Evolutionary conservation across 2,797 vertebrate genomes (phyloP), one percentile per base, ranked within the genome.

Genomic region (Nasua narica): DNA sequence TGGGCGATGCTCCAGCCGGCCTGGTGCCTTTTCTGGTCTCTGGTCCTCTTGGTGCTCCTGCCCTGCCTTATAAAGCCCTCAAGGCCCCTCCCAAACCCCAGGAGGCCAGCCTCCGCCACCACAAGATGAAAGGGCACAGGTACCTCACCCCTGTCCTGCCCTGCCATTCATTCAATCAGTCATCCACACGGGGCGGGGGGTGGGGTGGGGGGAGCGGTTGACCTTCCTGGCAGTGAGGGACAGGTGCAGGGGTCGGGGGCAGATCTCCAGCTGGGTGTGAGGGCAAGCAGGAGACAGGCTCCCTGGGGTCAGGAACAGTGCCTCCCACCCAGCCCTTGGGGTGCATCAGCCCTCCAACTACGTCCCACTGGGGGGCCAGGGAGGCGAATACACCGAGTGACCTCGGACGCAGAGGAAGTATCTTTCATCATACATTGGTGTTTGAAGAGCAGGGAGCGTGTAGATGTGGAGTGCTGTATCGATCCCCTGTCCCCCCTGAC

Each of bases 31-130:
- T 52, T 90, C 23, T 0, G 65, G 27, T 56, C 70, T 87, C 83
- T 90, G 85, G 5, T 91, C 29, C 29, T 21, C 27, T 52, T 3
- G 52, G 32, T 21, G 65, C 62, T n/a, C 40, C 18, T 40, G 83
- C 48, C n/a, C 83, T 62, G 70, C 77, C 95, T 98, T 97, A 96
- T 97, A 97, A 96, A 95, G 86, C 48, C 58, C 94, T 89, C 3
- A 2, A 29, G 46, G 94, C 79, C 82, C 95, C 96, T 90, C 95
- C 94, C 70, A 77, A 19, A 4, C 7, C 48, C n/a, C n/a, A 43
- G 1, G 84, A 82, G 52, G 58, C 19, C 83, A 81, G 67, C 32
- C 27, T 35, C 48, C 10, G 1, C 70, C 52, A 10, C 21, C 12
- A 25, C 4, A 7, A 56, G 65, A 56, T 52, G 52, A 79, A 65